Evolutionary conservation across 2,113 vertebrate genomes (phyloP), one percentile per base, ranked within the genome.

Genomic region (Pao palembangensis): DNA sequence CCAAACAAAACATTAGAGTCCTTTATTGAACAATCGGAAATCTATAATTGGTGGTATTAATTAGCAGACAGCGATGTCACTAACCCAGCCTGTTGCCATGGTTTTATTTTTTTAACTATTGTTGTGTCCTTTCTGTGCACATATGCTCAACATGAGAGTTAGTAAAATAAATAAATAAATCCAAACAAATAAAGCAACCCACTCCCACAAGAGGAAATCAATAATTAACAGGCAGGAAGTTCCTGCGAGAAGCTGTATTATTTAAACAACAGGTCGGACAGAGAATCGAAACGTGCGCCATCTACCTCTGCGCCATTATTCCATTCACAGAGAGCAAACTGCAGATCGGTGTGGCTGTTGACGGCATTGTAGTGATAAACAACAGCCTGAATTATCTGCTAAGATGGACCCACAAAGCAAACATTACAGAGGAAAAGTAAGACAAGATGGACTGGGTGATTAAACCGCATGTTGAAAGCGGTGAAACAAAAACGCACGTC

Each of bases 201-300:
- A 62, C 57, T 71, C 73, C 57, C 56, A 59, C 62, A 71, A 70
- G 71, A 72, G 59, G 60, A 51, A 76, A 84, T 81, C 62, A 73
- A 85, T 76, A 63, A 76, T 78, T 71, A 79, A 65, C 25, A 47
- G 57, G 59, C 48, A 73, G 69, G 71, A 80, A 73, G 78, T 64
- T 76, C 21, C 59, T 23, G 23, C 65, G 16, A 41, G 46, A 48
- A 66, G 63, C 69, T 65, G 48, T 51, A 49, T 67, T 70, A 75
- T 73, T 77, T 51, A 75, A 58, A 73, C 66, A 68, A 75, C 55
- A 68, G 58, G 51, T 51, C 43, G 56, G 64, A 68, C 48, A 54
- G 57, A 55, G 50, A 67, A 81, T 78, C 41, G 43, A 71, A 76
- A 53, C 44, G 49, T 48, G 65, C 66, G 64, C 67, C 17, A 51